A percentile compares a stretch with the other conserved stretches of the same genome.
Evolutionary conservation across 2,888 invertebrate genomes (phyloP).

Genomic region (Drosophila ezoana): DNA sequence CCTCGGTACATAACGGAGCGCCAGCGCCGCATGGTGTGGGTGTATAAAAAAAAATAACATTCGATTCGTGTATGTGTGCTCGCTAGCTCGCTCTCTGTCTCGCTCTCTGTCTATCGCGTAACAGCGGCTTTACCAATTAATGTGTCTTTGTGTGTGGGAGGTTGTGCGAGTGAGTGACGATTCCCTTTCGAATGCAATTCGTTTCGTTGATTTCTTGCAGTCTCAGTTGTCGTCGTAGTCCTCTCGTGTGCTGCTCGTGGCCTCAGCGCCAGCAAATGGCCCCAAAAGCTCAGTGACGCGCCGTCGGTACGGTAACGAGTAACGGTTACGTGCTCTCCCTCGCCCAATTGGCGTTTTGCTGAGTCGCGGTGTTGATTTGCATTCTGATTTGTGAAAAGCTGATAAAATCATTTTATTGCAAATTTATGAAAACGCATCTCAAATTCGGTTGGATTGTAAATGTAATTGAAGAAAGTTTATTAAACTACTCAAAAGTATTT

Average conservation of each 20-base stretch:
- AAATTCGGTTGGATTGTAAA: slow-evolving; percentile 40
- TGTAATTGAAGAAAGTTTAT: slow-evolving; percentile 41
- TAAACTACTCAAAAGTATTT: slow-evolving; percentile 13
- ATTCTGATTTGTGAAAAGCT: slow-evolving; percentile 50
- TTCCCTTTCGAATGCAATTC: slow-evolving; percentile 80
- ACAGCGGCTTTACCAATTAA: slow-evolving; percentile 47
- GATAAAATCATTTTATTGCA: slow-evolving; percentile 36
- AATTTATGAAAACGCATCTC: slow-evolving; percentile 38
- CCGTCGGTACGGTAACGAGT: slow-evolving; percentile 80
- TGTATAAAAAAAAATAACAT: slow-evolving; percentile 74
- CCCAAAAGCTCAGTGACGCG: slow-evolving; percentile 81
- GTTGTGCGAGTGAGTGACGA: slow-evolving; percentile 68
- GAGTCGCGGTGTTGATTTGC: slow-evolving; percentile 33
- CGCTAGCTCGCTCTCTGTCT: slow-evolving; percentile 6
- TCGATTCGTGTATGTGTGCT: slow-evolving; percentile 37
- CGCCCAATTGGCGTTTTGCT: slow-evolving; percentile 40
- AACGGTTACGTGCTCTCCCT: slow-evolving; percentile 45
- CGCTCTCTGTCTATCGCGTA: slow-evolving; percentile 28
- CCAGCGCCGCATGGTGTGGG: slow-evolving; percentile 54
- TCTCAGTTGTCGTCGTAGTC: slow-evolving; percentile 42
- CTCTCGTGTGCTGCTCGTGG: slow-evolving; percentile 45
- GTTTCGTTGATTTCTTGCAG: slow-evolving; percentile 80
- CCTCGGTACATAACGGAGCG: slow-evolving; percentile 66
- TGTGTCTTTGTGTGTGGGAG: slow-evolving; percentile 49
- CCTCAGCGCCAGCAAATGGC: slow-evolving; percentile 20